Base-by-base conservation (phyloP, 2,888 invertebrate genomes). In the Agriotes lineatus region DNA sequence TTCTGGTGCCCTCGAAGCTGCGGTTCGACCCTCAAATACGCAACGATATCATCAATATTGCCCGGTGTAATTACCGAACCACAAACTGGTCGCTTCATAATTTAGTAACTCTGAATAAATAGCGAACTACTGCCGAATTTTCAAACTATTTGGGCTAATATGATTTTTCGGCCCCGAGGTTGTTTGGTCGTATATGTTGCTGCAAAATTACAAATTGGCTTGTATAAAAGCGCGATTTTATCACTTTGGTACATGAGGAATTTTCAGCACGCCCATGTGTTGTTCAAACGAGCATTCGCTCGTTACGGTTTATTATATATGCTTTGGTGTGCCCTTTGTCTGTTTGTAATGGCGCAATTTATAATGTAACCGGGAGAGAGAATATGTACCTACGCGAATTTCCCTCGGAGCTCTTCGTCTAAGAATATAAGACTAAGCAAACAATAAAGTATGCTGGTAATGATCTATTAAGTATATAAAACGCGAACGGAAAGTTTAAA, bases 281-380 rank as follows among this genome's bases (percentile, higher is more conserved):
- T 52, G 52, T 52, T 52, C 52, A 52, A 52, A 52, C 52, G 33
- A 33, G 33, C 52, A 52, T 52, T 52, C 33, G 52, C 33, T 52
- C 52, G 52, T 52, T 52, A 52, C 33, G 52, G 33, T 52, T 30
- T 52, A 52, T 52, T 14, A 52, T 52, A 33, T 52, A 33, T 33
- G 52, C 52, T 52, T 52, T 18, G 35, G 19, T 1, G 52, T 52
- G 33, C 52, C 52, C 18, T 52, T 33, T 52, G 33, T 52, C 52
- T 52, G 52, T 52, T 52, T 52, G 52, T 52, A 52, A 52, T 52
- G 52, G 52, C 52, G 52, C 52, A 52, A 52, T 52, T 52, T 52
- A 33, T 52, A 52, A 52, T 18, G 33, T 33, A 52, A 22, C n/a
- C 7, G 22, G 25, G 19, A 22, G 1, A 2, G 22, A 3, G 16